These are phyloP conservation scores for Perithous albicinctus DNA, from an alignment of 2,888 invertebrate genomes.

Conservation along the genomic window DNA sequence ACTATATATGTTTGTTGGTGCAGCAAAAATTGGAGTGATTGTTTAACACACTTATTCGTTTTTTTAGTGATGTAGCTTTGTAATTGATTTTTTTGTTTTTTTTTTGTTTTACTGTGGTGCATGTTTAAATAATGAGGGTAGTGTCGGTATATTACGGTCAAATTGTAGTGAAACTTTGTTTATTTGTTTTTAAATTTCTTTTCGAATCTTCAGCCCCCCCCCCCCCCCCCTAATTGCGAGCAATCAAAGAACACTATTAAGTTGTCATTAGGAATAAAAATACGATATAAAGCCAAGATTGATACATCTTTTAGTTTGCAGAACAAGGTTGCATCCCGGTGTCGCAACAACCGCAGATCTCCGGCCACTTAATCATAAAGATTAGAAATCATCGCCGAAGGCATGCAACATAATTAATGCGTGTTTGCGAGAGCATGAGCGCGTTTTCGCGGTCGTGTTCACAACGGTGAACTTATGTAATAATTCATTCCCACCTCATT, in stretches of 20 bases:
- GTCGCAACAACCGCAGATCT: conserved; percentile 50
- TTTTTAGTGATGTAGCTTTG: too few relatives aligned
- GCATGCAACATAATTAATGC: conserved; percentile 65
- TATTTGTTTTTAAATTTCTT: too few relatives aligned
- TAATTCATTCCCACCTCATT: conserved; percentile 67
- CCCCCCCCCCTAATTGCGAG: too few relatives aligned
- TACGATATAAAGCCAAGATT: neutral
- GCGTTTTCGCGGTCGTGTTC: conserved; percentile 67
- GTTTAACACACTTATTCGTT: too few relatives aligned
- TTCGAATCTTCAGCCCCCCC: too few relatives aligned
- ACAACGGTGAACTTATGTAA: conserved; percentile 67
- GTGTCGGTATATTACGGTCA: too few relatives aligned
- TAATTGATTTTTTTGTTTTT: too few relatives aligned
- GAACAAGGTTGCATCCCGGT: conserved; percentile 13
- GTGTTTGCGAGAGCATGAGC: conserved; percentile 61
- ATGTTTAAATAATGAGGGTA: too few relatives aligned
- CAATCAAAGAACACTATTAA: neutral
- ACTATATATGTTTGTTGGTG: neutral
- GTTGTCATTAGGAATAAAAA: neutral
- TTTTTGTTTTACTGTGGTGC: too few relatives aligned
- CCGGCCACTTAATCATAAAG: conserved; percentile 64
- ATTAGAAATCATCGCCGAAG: conserved; percentile 66
- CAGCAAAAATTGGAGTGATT: too few relatives aligned
- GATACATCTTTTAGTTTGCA: conserved; percentile 4
- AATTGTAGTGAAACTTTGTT: too few relatives aligned